Base-by-base conservation (phyloP, 1,140 invertebrate species). In the Lepidurus apus region DNA sequence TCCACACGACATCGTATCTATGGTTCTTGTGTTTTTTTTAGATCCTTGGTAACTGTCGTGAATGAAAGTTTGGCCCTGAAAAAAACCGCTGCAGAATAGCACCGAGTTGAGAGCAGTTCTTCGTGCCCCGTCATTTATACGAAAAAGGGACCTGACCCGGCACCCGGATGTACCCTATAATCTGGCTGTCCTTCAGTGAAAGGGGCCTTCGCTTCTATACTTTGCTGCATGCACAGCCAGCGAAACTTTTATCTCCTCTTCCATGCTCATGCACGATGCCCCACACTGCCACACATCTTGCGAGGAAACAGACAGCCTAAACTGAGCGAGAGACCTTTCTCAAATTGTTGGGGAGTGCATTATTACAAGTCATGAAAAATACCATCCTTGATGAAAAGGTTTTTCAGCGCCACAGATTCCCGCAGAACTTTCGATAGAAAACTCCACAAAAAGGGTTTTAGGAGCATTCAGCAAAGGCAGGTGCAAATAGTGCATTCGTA, bases 271-370 rank as follows among this genome's bases (percentile, higher is more conserved):
- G 53, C 53, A 65, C 47, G 47, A 65, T 65, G 47, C 47, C 47
- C 53, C 53, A 65, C 53, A 65, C 53, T 21, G 53, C 21, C 53
- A 65, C 53, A 65, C 53, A 21, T 13, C 21, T n/a, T 21, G 21
- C 34, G 3, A 34, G 21, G 17, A 65, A 65, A n/a, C 53, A n/a
- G 17, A 7, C 9, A 21, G 53, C 53, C n/a, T 65, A 65, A 65
- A 65, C n/a, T 65, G 1, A 13, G 53, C 34, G 2, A 65, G 53
- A 21, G 13, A 65, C 53, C 21, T 65, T 65, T 65, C 53, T 17
- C 53, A 65, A 65, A 65, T 65, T 65, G 53, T 65, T 65, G 53
- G 53, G 53, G 53, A 65, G 53, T 65, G 53, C 53, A 65, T 65
- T 65, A 65, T 65, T 65, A 65, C 13, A 65, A 65, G 53, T 21